Evolutionary conservation across 2,797 vertebrate genomes (phyloP).

Genomic region (Sebastes itinus): DNA sequence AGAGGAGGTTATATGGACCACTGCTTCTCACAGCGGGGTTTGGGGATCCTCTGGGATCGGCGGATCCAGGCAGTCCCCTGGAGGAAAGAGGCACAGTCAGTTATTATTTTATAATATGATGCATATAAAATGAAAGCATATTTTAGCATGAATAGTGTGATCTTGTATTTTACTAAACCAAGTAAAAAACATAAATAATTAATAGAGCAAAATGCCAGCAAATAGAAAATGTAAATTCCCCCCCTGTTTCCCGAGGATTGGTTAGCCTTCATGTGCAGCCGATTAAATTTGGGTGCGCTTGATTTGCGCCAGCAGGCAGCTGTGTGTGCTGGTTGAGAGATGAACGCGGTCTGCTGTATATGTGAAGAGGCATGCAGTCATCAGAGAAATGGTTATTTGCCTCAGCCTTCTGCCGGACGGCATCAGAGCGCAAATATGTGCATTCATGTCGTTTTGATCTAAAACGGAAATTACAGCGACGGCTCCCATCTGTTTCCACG

Average conservation of each 20-base stretch:
- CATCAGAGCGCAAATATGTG: slow-evolving; percentile 71
- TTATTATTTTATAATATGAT: slow-evolving; percentile 25
- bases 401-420: slow-evolving; percentile 77
- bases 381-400: slow-evolving; percentile 75
- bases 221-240: slow-evolving; percentile 17
- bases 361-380: slow-evolving; percentile 52
- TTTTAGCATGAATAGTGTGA: background rate
- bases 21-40: slow-evolving; percentile 27
- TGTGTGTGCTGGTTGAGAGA: slow-evolving; percentile 45
- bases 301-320: slow-evolving; percentile 66
- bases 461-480: slow-evolving; percentile 85
- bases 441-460: slow-evolving; percentile 82
- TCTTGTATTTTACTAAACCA: background rate
- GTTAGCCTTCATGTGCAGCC: slow-evolving; percentile 48
- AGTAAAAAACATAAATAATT: background rate
- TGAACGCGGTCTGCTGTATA: slow-evolving; percentile 24
- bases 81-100: slow-evolving; percentile 12
- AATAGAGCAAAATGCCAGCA: background rate
- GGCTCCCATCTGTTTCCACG: slow-evolving; percentile 84
- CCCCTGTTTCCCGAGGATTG: slow-evolving; percentile 15
- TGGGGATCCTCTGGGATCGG: slow-evolving; percentile 28
- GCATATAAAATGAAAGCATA: slow-evolving; percentile 6
- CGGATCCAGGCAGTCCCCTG: background rate
- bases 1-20: slow-evolving; percentile 46
- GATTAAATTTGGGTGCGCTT: slow-evolving; percentile 60